Conservation (phyloP, 2,113 vertebrate species). For the Lasiurus cinereus region DNA sequence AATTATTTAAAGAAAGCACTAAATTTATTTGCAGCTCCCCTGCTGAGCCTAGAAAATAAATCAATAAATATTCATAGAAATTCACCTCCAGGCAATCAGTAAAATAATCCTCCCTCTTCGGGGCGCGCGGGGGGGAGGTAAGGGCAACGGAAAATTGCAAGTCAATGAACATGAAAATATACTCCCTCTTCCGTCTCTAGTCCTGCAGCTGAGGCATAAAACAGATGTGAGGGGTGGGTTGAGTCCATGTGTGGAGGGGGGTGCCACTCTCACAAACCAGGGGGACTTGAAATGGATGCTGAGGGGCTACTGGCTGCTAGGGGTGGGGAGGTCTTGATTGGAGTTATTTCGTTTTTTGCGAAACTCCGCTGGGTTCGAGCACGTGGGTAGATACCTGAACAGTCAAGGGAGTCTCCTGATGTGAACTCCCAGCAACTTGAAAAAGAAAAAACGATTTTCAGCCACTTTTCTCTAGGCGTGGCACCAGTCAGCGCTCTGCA, state of each 20-base stretch:
- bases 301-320: background rate
- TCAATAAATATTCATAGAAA: constrained; percentile 92
- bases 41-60: constrained; percentile 89
- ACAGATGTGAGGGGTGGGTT: background rate
- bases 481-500: fast-evolving
- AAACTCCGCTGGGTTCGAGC: background rate
- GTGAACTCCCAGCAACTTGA: constrained; percentile 1
- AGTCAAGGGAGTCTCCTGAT: background rate
- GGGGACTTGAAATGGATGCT: background rate
- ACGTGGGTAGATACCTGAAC: background rate
- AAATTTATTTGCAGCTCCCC: constrained; percentile 90
- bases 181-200: background rate
- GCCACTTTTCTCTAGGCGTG: background rate
- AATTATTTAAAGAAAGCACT: constrained; percentile 90
- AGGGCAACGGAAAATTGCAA: constrained; percentile 71
- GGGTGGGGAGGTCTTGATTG: background rate
- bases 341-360: background rate
- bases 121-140: background rate
- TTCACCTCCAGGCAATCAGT: constrained; percentile 77
- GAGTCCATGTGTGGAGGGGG: background rate
- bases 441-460: background rate
- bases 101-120: constrained; percentile 59
- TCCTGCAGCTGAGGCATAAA: background rate
- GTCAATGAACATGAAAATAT: constrained; percentile 59
- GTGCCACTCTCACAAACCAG: background rate